phyloP scores from a whole-genome alignment of 2,113 vertebrate species.

The Ondatra zibethicus region DNA sequence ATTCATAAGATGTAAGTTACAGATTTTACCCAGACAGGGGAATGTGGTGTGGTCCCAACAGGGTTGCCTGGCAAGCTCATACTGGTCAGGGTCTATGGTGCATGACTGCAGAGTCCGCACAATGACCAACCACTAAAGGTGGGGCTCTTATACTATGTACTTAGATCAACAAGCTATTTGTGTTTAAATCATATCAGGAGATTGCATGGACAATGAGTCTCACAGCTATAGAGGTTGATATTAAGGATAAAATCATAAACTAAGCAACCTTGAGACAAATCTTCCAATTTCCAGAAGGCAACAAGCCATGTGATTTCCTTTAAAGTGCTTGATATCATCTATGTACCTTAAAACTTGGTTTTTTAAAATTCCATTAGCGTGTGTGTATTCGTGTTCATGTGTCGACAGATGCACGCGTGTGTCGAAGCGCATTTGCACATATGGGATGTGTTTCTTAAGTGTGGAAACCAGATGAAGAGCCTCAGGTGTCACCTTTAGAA shows the following conservation, averaged over 20 bases:
- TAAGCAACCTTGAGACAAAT: not conserved
- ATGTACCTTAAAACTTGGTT: not conserved
- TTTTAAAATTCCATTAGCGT: not conserved
- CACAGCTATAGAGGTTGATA: not conserved
- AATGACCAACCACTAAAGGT: not conserved
- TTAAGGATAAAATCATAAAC: not conserved
- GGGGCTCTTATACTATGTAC: not conserved
- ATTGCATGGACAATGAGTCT: not conserved
- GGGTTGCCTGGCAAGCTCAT: not conserved
- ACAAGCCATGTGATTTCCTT: not conserved
- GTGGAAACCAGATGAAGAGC: not conserved
- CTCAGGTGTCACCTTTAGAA: not conserved
- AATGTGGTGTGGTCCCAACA: not conserved
- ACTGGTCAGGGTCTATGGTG: not conserved
- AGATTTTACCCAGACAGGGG: not conserved
- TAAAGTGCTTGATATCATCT: not conserved
- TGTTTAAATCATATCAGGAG: not conserved
- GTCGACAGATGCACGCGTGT: not conserved
- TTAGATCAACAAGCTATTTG: not conserved
- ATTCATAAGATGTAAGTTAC: slow-evolving; percentile 18
- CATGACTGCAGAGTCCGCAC: not conserved
- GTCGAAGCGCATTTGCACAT: not conserved
- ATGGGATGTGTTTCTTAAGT: not conserved
- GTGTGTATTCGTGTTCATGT: not conserved
- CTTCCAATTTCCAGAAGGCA: not conserved